Conservation (phyloP, 2,888 invertebrate species). For the Chaetogeoica ovagalla region DNA sequence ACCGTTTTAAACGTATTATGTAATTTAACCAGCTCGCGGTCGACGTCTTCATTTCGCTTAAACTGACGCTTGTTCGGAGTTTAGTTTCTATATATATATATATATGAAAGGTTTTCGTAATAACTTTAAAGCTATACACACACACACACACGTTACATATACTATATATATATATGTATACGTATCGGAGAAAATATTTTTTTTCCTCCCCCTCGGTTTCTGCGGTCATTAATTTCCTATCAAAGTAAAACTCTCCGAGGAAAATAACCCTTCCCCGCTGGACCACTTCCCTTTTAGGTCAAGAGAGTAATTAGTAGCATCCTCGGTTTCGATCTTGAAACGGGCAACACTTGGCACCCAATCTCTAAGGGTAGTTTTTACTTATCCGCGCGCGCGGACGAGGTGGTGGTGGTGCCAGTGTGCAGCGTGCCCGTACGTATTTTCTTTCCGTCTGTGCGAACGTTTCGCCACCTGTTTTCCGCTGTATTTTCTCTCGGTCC, state of each 20-base stretch:
- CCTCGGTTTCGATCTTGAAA: constrained; percentile 48
- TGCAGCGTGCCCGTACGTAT: constrained; percentile 26
- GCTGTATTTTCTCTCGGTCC: constrained; percentile 10
- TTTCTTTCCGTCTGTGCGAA: constrained; percentile 47
- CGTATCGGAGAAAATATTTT: constrained; percentile 41
- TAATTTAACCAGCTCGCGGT: not conserved
- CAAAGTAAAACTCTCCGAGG: constrained; percentile 48
- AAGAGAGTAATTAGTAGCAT: constrained; percentile 53
- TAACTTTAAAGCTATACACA: constrained; percentile 23
- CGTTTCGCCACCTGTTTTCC: constrained; percentile 52
- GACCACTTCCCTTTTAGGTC: constrained; percentile 46
- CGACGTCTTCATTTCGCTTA: not conserved
- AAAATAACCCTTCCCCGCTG: constrained; percentile 44
- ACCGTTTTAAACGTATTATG: not conserved
- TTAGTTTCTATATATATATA: not conserved
- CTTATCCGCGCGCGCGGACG: constrained; percentile 8
- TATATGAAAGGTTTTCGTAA: constrained; percentile 31
- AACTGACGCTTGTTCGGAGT: constrained; percentile 7
- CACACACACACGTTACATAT: too few species aligned
- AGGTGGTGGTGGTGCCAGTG: not conserved
- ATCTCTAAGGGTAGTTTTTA: constrained; percentile 51
- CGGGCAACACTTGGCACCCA: constrained; percentile 53
- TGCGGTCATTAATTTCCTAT: constrained; percentile 52
- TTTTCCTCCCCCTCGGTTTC: constrained; percentile 29
- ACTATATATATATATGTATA: too few species aligned